phyloP scores from a whole-genome alignment of 2,113 vertebrate species.

The Microtus montanus region DNA sequence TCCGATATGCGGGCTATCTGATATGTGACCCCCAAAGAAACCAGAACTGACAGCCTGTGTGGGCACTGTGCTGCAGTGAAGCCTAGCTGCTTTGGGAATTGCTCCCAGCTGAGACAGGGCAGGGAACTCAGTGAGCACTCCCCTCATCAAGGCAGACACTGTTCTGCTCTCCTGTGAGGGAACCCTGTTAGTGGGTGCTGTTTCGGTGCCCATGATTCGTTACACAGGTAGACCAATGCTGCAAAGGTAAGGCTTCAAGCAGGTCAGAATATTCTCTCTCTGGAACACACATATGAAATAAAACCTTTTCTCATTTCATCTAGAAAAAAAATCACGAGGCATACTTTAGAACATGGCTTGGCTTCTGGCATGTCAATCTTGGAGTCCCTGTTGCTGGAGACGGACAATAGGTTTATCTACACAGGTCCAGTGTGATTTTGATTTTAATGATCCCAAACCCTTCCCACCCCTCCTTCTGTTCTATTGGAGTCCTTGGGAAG shows the following conservation, averaged over 20 bases:
- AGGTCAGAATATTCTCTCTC: slow-evolving; percentile 23
- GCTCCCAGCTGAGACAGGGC: background rate
- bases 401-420: background rate
- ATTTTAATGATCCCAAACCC: slow-evolving; percentile 29
- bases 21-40: background rate
- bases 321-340: slow-evolving; percentile 32
- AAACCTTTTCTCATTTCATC: slow-evolving; percentile 32
- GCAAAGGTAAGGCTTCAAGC: background rate
- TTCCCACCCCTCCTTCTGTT: background rate
- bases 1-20: background rate
- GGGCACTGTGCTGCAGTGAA: background rate
- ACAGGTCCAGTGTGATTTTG: background rate
- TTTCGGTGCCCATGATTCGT: slow-evolving; percentile 35
- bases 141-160: background rate
- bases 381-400: background rate
- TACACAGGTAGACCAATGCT: background rate
- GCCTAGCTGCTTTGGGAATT: background rate
- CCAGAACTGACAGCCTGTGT: background rate
- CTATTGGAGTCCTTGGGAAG: background rate
- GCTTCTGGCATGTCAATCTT: slow-evolving; percentile 62
- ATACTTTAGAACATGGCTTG: slow-evolving; percentile 36
- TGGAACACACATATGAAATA: slow-evolving; percentile 52
- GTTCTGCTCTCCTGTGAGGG: background rate
- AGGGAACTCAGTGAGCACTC: background rate
- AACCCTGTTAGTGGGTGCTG: background rate